A percentile compares a stretch with the other conserved stretches of the same genome.
Conservation (phyloP, 2,113 vertebrate genomes). For the Empidonax traillii region DNA sequence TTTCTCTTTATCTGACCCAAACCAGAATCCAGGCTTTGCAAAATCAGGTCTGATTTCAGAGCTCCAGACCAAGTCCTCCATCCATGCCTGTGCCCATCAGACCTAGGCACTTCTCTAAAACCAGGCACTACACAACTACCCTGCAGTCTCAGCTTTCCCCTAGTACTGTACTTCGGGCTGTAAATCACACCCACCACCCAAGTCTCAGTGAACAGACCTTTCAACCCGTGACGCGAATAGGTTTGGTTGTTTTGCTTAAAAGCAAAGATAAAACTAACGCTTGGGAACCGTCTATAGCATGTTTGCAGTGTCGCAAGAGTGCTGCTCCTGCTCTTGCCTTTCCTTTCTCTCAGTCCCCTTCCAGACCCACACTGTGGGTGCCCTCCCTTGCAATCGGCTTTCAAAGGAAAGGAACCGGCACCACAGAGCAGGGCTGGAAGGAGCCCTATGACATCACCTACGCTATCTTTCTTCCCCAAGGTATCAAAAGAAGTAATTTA, state of each 20-base stretch:
- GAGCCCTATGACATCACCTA: slow-evolving; percentile 29
- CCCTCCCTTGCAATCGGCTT: background rate
- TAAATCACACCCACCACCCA: background rate
- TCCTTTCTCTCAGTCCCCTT: background rate
- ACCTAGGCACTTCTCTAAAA: background rate
- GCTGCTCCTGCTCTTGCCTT: background rate
- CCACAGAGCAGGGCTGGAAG: background rate
- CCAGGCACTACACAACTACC: accelerated
- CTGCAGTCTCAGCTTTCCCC: background rate
- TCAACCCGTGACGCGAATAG: background rate
- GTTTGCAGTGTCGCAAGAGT: background rate
- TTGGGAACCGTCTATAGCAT: background rate
- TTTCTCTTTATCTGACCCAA: background rate
- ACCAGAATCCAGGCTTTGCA: background rate
- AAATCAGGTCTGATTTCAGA: background rate
- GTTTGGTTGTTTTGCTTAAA: background rate
- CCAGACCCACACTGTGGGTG: accelerated
- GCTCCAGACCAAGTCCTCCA: background rate
- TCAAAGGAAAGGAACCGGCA: background rate
- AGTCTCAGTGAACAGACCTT: background rate
- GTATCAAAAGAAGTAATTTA: slow-evolving; percentile 45
- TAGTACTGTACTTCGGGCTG: background rate
- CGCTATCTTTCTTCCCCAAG: slow-evolving; percentile 15
- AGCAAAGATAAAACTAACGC: background rate
- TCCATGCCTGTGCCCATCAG: background rate